Evolutionary conservation across 2,113 vertebrate genomes (phyloP), one percentile per base, ranked within the genome.

Genomic region (Ptilorrhoa leucosticta): DNA sequence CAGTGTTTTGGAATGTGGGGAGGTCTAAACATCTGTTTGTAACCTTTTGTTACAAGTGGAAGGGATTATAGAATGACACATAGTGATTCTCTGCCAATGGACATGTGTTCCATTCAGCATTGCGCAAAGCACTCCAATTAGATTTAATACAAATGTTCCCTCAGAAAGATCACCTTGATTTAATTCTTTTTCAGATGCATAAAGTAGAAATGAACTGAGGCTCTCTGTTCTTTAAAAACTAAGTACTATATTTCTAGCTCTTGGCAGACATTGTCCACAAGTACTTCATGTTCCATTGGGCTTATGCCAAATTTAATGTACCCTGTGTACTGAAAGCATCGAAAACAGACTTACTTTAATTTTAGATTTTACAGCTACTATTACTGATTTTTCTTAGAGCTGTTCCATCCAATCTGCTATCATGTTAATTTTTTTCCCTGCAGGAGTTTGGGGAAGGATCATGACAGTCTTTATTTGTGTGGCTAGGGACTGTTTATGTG

Each of bases 281-380:
- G 94, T 96, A 94, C 94, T 97, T 97, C 61, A 51, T 97, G 96
- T 97, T 97, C 96, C 60, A 60, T 85, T 96, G 95, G 85, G 50
- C 37, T 92, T 83, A 24, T 27, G 64, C 94, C 96, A 97, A 13
- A 90, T 93, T 96, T 96, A 94, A 95, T 97, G 93, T 94, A 95
- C 94, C 91, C 15, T 94, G 88, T 96, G 89, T 97, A 92, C 89
- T 91, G 37, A 96, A 96, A 97, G 78, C 92, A 97, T 90, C 96
- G 87, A 97, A 97, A 89, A 2, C 94, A 97, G 75, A 79, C 94
- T 92, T 92, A 42, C 73, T 97, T 97, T 93, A 89, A 96, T 97
- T 98, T 97, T 96, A 96, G 82, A 87, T 81, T 93, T 89, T 96
- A 48, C 89, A 92, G 89, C 94, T 95, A 95, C 78, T 86, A 51